These are phyloP conservation scores for Dolichallabes microphthalmus DNA, from an alignment of 2,113 vertebrate genomes.

Conservation along the genomic window DNA sequence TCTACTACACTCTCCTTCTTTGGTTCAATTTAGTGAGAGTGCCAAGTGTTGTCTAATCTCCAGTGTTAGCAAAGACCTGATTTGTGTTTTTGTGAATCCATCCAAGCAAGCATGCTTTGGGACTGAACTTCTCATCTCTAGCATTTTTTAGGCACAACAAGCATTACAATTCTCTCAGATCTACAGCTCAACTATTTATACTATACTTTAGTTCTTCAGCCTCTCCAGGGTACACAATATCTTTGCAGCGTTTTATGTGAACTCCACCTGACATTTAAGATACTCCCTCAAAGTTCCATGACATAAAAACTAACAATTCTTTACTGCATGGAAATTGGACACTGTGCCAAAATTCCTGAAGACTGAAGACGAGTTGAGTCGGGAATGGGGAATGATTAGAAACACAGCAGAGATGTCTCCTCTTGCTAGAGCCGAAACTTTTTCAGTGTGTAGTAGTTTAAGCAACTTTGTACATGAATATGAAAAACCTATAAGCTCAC, in stretches of 20 bases:
- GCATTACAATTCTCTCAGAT: not conserved
- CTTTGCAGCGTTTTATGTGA: not conserved
- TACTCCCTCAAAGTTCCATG: not conserved
- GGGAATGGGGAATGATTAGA: constrained; percentile 22
- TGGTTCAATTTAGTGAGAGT: not conserved
- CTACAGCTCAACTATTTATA: not conserved
- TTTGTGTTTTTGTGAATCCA: not conserved
- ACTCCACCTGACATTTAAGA: constrained; percentile 10
- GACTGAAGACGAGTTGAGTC: not conserved
- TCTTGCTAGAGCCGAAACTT: not conserved
- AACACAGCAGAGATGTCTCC: constrained; percentile 16
- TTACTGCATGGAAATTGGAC: constrained; percentile 11
- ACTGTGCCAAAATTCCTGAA: constrained; percentile 27
- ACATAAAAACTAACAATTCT: not conserved
- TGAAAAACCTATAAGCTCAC: not conserved
- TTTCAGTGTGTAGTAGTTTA: not conserved
- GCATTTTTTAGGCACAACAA: not conserved
- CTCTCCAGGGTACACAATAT: not conserved
- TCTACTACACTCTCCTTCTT: not conserved
- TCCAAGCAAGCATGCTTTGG: not conserved
- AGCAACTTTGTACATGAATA: not conserved
- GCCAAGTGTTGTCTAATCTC: constrained; percentile 10
- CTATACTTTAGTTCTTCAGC: not conserved
- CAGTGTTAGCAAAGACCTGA: not conserved
- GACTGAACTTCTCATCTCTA: not conserved